Percentiles rank a stretch among this genome's conserved stretches.
phyloP scores from a whole-genome alignment of 2,113 vertebrate genomes.

The Psilopogon haemacephalus region DNA sequence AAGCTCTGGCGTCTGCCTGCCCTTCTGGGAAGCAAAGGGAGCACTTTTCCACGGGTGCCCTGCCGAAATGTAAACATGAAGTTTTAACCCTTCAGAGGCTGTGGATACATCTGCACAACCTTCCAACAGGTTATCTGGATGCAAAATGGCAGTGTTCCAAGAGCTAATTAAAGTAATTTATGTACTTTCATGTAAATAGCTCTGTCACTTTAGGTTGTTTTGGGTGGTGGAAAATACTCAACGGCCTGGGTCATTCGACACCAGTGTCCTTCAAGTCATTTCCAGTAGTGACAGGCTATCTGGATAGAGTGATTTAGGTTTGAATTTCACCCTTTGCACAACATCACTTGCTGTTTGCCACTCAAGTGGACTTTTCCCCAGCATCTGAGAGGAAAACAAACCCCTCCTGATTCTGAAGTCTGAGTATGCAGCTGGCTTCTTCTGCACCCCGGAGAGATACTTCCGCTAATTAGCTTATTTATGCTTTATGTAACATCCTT shows the following conservation, averaged over 20 bases:
- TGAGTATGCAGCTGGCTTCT: not conserved
- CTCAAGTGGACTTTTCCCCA: not conserved
- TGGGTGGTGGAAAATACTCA: not conserved
- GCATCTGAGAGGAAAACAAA: not conserved
- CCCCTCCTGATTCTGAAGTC: not conserved
- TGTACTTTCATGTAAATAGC: not conserved
- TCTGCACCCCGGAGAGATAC: not conserved
- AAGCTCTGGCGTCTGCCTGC: not conserved
- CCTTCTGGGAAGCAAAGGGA: not conserved
- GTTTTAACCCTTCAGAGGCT: not conserved
- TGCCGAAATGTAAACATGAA: not conserved
- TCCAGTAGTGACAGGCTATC: not conserved
- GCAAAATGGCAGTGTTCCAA: not conserved
- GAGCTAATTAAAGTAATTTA: not conserved
- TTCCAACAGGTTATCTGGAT: not conserved
- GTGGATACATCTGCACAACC: not conserved
- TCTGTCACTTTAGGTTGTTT: not conserved
- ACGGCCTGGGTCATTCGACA: not conserved
- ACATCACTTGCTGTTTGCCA: not conserved
- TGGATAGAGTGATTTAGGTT: not conserved
- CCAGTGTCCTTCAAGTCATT: not conserved
- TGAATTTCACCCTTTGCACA: not conserved
- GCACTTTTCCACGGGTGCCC: not conserved
- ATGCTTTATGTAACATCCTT: not conserved
- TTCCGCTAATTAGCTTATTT: not conserved